A percentile compares a stretch with the other conserved stretches of the same genome.
phyloP scores from a whole-genome alignment of 2,888 invertebrate species.

The Drosophila robusta region DNA sequence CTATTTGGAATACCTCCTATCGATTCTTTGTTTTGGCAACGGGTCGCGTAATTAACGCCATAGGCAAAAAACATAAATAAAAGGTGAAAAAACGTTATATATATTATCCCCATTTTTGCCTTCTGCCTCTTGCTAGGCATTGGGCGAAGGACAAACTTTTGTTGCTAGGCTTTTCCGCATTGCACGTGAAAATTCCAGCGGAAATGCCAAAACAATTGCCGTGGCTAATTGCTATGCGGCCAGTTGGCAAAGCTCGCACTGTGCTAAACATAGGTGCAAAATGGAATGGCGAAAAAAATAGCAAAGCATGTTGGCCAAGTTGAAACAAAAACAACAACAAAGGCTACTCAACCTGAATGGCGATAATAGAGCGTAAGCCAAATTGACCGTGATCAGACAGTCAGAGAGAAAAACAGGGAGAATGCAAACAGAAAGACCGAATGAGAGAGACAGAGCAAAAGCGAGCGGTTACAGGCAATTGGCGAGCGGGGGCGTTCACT shows the following conservation, averaged over 20 bases:
- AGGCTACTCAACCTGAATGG: conserved; percentile 23
- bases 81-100: conserved; percentile 39
- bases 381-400: conserved; percentile 59
- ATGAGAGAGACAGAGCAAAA: not conserved
- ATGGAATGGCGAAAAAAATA: conserved; percentile 45
- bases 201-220: conserved; percentile 69
- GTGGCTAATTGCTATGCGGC: conserved; percentile 65
- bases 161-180: conserved; percentile 38
- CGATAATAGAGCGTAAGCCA: conserved; percentile 40
- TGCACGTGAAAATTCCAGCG: conserved; percentile 63
- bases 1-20: conserved; percentile 2
- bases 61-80: conserved; percentile 30
- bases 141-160: conserved; percentile 63
- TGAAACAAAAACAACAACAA: conserved; percentile 32
- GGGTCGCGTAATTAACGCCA: conserved; percentile 57
- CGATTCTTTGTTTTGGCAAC: conserved; percentile 51
- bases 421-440: not conserved
- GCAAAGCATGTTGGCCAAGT: conserved; percentile 48
- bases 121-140: not conserved
- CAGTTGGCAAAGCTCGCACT: conserved; percentile 17
- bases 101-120: conserved; percentile 18
- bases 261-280: conserved; percentile 51
- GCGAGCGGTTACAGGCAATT: not conserved
- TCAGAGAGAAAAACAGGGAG: not conserved
- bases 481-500: conserved; percentile 50